phyloP scores from a whole-genome alignment of 2,888 invertebrate species.

The Perizoma affinitatum region DNA sequence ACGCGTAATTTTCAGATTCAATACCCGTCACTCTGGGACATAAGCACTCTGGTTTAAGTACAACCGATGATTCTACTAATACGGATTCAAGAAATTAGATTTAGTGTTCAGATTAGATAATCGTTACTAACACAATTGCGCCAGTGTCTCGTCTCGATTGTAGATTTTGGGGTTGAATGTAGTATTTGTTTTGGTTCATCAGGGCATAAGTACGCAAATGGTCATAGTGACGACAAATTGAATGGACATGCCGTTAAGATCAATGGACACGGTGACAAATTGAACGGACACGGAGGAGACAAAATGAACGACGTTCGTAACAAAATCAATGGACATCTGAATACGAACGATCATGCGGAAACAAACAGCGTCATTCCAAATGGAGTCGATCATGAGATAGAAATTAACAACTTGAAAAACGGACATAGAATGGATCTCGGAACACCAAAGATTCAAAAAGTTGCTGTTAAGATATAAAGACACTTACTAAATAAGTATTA shows the following conservation, averaged over 20 bases:
- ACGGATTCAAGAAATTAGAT: constrained; percentile 52
- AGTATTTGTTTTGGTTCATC: constrained; percentile 68
- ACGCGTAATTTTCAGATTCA: constrained; percentile 74
- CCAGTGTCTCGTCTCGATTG: constrained; percentile 57
- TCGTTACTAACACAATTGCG: constrained; percentile 69
- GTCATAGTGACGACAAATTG: constrained; percentile 43
- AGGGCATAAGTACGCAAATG: constrained; percentile 65
- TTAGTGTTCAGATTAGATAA: constrained; percentile 34
- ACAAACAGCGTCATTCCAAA: constrained; percentile 43
- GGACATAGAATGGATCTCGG: constrained; percentile 66
- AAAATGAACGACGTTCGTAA: constrained; percentile 44
- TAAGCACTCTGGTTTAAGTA: constrained; percentile 58
- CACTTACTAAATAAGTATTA: constrained; percentile 49
- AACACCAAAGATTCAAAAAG: constrained; percentile 80
- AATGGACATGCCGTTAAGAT: constrained; percentile 37
- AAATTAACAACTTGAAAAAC: constrained; percentile 52
- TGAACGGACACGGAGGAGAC: constrained; percentile 41
- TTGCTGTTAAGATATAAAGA: constrained; percentile 73
- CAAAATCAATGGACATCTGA: constrained; percentile 46
- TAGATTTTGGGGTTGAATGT: constrained; percentile 53
- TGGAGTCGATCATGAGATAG: constrained; percentile 42
- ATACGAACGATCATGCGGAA: constrained; percentile 40
- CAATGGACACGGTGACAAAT: constrained; percentile 28
- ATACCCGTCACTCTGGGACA: constrained; percentile 63
- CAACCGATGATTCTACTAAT: constrained; percentile 62